These are phyloP conservation scores for Merluccius polli DNA, from an alignment of 2,797 vertebrate species.

Conservation along the genomic window DNA sequence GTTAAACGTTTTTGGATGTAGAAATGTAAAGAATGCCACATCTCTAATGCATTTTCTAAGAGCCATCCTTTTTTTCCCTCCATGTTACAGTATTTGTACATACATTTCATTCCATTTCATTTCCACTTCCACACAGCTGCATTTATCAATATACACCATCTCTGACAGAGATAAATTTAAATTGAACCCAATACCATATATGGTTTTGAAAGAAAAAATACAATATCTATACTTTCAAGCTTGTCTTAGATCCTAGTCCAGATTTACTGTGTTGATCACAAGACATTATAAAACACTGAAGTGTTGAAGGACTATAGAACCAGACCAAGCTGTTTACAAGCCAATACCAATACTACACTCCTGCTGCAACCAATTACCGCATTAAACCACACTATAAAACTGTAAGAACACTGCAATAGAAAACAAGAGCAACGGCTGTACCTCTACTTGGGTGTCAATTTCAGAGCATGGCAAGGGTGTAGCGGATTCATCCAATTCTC, in stretches of 20 bases:
- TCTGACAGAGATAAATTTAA: neutral
- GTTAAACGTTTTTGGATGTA: neutral
- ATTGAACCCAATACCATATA: neutral
- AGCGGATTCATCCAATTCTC: conserved; percentile 39
- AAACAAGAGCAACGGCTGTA: conserved; percentile 41
- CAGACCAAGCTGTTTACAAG: neutral
- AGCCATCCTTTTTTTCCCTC: conserved; percentile 9
- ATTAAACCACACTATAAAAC: conserved; percentile 1
- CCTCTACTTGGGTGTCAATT: conserved; percentile 48
- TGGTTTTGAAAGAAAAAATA: neutral
- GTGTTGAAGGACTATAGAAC: neutral
- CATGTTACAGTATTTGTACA: neutral
- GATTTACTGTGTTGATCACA: neutral
- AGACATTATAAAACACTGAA: neutral
- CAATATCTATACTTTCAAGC: neutral
- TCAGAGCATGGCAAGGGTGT: conserved; percentile 19
- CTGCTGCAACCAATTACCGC: neutral
- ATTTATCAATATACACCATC: neutral
- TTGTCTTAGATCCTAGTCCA: neutral
- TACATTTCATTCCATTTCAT: neutral
- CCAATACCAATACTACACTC: neutral
- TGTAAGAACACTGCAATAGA: neutral
- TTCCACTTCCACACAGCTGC: neutral
- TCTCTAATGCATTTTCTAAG: conserved; percentile 12
- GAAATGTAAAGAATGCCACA: conserved; percentile 5